A percentile compares a stretch with the other conserved stretches of the same genome.
phyloP scores from a whole-genome alignment of 2,888 invertebrate genomes.

The Litoditis marina region DNA sequence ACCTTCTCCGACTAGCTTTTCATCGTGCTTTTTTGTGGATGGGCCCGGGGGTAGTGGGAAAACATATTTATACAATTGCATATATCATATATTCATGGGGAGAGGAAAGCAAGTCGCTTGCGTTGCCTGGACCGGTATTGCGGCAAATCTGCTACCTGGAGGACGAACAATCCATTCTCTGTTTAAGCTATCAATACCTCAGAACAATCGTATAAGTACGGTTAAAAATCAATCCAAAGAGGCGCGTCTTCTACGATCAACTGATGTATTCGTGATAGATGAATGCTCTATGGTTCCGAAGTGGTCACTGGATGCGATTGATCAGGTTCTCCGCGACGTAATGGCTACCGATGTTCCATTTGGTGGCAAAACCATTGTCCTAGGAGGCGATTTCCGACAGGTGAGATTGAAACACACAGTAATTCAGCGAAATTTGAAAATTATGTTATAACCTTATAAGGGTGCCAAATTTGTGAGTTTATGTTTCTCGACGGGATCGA shows the following conservation, averaged over 20 bases:
- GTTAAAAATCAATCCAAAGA: not conserved
- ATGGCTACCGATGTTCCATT: conserved; percentile 15
- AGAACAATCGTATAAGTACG: not conserved
- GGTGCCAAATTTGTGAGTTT: too few species aligned
- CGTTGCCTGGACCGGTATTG: conserved; percentile 28
- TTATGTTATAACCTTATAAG: too few species aligned
- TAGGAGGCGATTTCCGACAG: conserved; percentile 28
- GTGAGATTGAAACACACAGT: too few species aligned
- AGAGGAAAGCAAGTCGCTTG: conserved; percentile 6
- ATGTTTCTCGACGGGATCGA: too few species aligned
- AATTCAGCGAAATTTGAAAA: too few species aligned
- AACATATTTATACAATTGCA: conserved; percentile 17
- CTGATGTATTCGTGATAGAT: conserved; percentile 15
- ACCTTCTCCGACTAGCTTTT: too few species aligned
- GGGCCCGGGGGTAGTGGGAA: conserved; percentile 24
- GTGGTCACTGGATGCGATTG: conserved; percentile 12
- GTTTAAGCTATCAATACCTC: conserved; percentile 9
- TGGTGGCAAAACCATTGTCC: conserved; percentile 19
- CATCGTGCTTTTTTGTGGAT: conserved; percentile 5
- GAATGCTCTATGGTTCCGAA: conserved; percentile 23
- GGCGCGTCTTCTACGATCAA: not conserved
- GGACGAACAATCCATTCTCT: conserved; percentile 19
- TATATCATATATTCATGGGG: conserved; percentile 10
- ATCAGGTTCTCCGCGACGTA: conserved; percentile 18
- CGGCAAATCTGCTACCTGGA: conserved; percentile 21